Conservation (phyloP, 2,113 vertebrate genomes). For the Pogonocichla stellata region DNA sequence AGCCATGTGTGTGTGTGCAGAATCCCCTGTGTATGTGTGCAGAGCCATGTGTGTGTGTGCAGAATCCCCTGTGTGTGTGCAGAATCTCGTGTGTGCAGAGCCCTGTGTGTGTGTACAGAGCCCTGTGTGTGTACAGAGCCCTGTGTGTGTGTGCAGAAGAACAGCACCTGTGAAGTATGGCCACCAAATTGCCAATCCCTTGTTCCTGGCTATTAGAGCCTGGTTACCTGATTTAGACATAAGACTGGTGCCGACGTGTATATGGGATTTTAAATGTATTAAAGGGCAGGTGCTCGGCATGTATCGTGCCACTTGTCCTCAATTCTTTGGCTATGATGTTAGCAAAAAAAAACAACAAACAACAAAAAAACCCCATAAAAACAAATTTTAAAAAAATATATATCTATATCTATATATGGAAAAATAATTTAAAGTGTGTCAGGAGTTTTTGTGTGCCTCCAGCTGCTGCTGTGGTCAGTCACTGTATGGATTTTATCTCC, state of each 20-base stretch:
- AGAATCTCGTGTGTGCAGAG: no score
- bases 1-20: no score
- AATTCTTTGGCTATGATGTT: not conserved
- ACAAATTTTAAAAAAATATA: no score
- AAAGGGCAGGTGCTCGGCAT: rapidly evolving
- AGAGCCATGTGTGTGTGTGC: no score
- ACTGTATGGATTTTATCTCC: not conserved
- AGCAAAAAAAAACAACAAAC: not conserved
- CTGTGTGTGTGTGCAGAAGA: not conserved
- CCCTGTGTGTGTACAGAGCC: no score
- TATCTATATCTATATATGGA: no score
- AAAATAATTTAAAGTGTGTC: no score
- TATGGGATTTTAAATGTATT: not conserved
- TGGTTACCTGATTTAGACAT: rapidly evolving
- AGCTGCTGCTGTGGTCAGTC: not conserved
- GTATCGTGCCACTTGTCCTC: rapidly evolving
- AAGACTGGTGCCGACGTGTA: not conserved
- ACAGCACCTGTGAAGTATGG: rapidly evolving
- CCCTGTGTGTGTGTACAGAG: no score
- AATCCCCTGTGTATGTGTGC: no score
- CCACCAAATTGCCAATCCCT: no score
- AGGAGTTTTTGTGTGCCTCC: not conserved
- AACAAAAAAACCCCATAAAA: no score
- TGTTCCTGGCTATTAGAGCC: rapidly evolving
- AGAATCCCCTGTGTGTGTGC: no score